Base-by-base conservation (phyloP, 2,113 vertebrate genomes). In the Symphodus melops region DNA sequence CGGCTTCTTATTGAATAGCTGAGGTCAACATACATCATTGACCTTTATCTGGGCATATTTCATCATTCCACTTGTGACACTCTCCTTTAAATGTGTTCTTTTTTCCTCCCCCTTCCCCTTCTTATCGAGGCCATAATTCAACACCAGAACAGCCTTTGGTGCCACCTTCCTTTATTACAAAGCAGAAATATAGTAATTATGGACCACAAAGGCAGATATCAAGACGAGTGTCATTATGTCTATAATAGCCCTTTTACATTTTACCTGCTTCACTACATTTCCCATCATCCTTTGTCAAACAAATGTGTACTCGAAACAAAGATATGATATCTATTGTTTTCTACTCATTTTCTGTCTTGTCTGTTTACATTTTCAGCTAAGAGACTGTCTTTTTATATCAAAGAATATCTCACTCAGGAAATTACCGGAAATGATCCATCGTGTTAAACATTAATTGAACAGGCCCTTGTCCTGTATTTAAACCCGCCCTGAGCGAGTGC, bases 401-500 rank as follows among this genome's bases (percentile, higher is more conserved):
- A n/a, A 55, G 23, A 58, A 75, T 67, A 75, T 86, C 86, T 79
- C 86, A 63, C 74, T 74, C 79, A 79, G 88, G 86, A 93, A 88
- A 90, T 91, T 76, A 73, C 74, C 51, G 33, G 65, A 82, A 83
- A 88, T 74, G 20, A 92, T 85, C 80, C 73, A 72, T 64, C 75
- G 42, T 92, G 90, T 91, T 84, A 82, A 86, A 91, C 88, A 91
- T 71, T 84, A 89, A 93, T 90, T 89, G 78, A 90, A 90, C 81
- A 83, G 68, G 52, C 58, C 48, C 64, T 53, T 75, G 73, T 72
- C 60, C 76, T 68, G 65, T 62, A 68, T 80, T 78, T 82, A 71
- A 81, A 71, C 52, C 60, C 21, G 69, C 79, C 86, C 60, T 2
- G 19, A 85, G 84, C 57, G 52, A 69, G 58, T 51, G 79, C 78